Evolutionary conservation across 1,140 invertebrate species (phyloP), one percentile per base, ranked within the genome.

Genomic region (Harpegnathos saltator): DNA sequence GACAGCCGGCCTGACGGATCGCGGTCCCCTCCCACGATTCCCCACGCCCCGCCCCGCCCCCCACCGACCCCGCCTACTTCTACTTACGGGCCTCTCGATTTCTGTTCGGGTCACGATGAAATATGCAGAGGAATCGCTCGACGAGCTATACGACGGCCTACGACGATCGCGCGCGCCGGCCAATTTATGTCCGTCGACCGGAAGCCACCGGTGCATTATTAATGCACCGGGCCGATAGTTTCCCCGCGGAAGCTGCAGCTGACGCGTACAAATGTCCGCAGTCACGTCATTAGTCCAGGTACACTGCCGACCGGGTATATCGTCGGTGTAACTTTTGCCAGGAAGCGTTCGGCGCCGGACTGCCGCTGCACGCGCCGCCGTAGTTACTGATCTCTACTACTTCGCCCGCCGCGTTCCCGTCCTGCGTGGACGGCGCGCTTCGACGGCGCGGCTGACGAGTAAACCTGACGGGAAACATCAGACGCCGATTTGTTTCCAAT

Each of bases 261-360:
- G 93, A 93, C 93, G 86, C 88, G 90, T 93, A 93, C 92, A 93
- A 93, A 93, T 93, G 92, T 91, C 87, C 88, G 61, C 86, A 86
- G 89, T 88, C 81, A 88, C 89, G 90, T 93, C 92, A 93, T 93
- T 93, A 93, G 91, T 92, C 88, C 92, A 78, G 82, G 85, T 91
- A 89, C 87, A 89, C 52, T 77, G 44, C 62, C 81, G 29, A 58
- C 77, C 66, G 72, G 58, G 74, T 85, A 82, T 58, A 78, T 65
- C 52, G 58, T n/a, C 19, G 29, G 59, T 63, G 59, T 65, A 58
- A 87, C 63, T 87, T 88, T 87, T 83, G 26, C 58, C 48, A 24
- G 48, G n/a, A 50, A 87, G 56, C 69, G 26, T 26, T n/a, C n/a
- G 54, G 44, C 33, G 52, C 1, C 33, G 29, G 29, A 71, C 22